A percentile compares a stretch with the other conserved stretches of the same genome.
These are phyloP conservation scores for Oophaga pumilio DNA, from an alignment of 2,113 vertebrate species.

Conservation along the genomic window DNA sequence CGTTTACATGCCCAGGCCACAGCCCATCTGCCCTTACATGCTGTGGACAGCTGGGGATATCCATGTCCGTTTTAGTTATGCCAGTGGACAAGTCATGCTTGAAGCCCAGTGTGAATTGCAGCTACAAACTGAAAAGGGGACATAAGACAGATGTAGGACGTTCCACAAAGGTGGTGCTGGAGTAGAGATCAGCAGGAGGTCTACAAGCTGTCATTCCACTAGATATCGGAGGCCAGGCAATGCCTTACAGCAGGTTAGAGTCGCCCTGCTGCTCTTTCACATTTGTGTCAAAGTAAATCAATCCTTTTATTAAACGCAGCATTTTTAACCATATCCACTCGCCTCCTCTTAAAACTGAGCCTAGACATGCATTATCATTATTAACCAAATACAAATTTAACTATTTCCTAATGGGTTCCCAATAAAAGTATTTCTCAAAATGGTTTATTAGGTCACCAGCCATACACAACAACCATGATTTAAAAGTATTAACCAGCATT, in stretches of 20 bases:
- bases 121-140: constrained; percentile 9
- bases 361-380: too few species aligned
- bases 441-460: too few species aligned
- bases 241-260: constrained; percentile 35
- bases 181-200: constrained; percentile 35
- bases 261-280: constrained; percentile 2
- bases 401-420: too few species aligned
- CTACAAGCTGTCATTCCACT: constrained; percentile 21
- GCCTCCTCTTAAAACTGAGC: too few species aligned
- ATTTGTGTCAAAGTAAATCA: constrained; percentile 42
- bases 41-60: neutral
- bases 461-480: too few species aligned
- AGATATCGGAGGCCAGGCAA: constrained; percentile 24
- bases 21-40: constrained; percentile 20
- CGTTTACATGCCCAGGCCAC: neutral
- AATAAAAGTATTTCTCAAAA: too few species aligned
- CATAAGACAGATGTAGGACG: constrained; percentile 39
- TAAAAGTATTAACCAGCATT: too few species aligned
- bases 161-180: constrained; percentile 4
- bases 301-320: neutral
- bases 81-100: constrained; percentile 1
- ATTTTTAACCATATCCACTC: neutral
- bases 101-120: constrained; percentile 5
- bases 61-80: neutral
- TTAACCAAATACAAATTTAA: too few species aligned